A percentile compares a stretch with the other conserved stretches of the same genome.
Evolutionary conservation across 2,113 vertebrate genomes (phyloP).

Genomic region (Peromyscus leucopus): DNA sequence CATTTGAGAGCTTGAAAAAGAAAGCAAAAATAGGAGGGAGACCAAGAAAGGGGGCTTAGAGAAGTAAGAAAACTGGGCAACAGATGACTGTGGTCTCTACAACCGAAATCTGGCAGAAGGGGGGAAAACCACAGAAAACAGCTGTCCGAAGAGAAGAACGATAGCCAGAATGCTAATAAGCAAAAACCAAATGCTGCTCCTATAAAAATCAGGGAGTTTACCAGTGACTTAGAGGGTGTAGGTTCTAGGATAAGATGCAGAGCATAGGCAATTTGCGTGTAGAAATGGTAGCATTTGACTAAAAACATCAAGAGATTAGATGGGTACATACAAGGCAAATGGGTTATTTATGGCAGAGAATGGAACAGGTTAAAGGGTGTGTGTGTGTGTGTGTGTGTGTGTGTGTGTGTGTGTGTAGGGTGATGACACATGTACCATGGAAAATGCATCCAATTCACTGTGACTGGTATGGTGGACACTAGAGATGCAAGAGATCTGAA

Average conservation of each 20-base stretch:
- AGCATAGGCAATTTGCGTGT: neutral
- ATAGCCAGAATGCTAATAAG: neutral
- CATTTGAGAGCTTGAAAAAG: conserved; percentile 20
- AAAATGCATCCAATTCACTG: neutral
- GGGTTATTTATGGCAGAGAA: neutral
- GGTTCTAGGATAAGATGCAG: neutral
- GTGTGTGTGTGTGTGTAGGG: accelerated
- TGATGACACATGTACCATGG: neutral
- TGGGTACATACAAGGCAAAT: too few relatives aligned
- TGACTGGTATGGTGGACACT: neutral
- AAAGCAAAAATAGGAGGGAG: neutral
- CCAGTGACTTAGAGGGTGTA: neutral
- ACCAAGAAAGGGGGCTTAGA: neutral
- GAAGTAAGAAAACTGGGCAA: neutral
- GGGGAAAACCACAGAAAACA: neutral
- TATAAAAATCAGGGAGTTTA: neutral
- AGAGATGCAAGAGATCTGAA: neutral
- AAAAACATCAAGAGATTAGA: neutral
- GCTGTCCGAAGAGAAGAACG: neutral
- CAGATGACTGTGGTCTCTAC: neutral
- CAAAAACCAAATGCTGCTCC: neutral
- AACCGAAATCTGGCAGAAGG: neutral
- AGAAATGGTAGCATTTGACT: neutral
- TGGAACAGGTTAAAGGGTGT: neutral
- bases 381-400: too few relatives aligned